Evolutionary conservation across 2,888 invertebrate genomes (phyloP), one percentile per base, ranked within the genome.

Genomic region (Latheticus oryzae): DNA sequence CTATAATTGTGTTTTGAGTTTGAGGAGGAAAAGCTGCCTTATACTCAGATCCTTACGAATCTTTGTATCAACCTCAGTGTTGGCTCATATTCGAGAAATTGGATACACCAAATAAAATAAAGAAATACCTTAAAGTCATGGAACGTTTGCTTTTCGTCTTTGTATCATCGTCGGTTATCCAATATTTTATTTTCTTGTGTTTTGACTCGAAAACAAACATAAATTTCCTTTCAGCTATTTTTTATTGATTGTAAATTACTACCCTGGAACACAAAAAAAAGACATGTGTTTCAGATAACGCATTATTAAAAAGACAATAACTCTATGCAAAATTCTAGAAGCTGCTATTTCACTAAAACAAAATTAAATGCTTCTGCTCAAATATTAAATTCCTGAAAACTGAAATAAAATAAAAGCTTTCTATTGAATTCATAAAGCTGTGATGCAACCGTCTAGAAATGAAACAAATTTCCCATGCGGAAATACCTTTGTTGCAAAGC

Each of bases 1-100:
- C 51, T 64, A 52, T 62, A 62, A 60, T 58, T 60, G 62, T 58
- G 62, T 62, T 60, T 60, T 62, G 58, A 62, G 53, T 62, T 43
- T 28, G 30, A 42, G 48, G 53, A 45, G 35, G 19, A 40, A 42
- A 50, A 42, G 43, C 53, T 43, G 42, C 56, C 40, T 47, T 45
- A 54, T 33, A 26, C 47, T 5, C 38, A 17, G 45, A 55, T 48
- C 55, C 55, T 38, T 42, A 48, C 24, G 56, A 56, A 48, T 48
- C 42, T 56, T 56, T 33, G 33, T 38, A 56, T 56, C 56, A 56
- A 50, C 40, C 56, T 32, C 48, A 30, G 38, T 40, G 55, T 55
- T 55, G 48, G 38, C 48, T 42, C 42, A 38, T 47, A 55, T 55
- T 38, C 55, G 16, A 47, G 47, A 55, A 55, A 55, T 55, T 55